Evolutionary conservation across 2,888 invertebrate genomes (phyloP), one percentile per base, ranked within the genome.

Genomic region (Drosophila silvestris): DNA sequence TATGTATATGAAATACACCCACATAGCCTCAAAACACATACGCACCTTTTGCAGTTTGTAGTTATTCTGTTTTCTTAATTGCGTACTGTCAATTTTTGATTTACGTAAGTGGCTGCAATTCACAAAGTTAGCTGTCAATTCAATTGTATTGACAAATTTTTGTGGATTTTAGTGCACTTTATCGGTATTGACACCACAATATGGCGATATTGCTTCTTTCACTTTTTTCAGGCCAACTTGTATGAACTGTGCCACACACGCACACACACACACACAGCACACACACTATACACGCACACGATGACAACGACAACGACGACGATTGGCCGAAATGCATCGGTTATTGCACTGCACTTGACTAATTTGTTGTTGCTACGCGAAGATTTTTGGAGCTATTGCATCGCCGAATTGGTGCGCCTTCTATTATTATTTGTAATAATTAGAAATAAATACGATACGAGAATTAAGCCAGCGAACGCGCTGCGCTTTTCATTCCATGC

Each of bases 121-220:
- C 1, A 30, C 39, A 33, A 37, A 28, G 69, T 52, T 30, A 16
- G 57, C 44, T 53, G 35, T 10, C 33, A 33, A 78, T 74, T 67
- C 28, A 37, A 32, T 54, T 60, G 47, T 44, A 44, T 57, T 44
- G 37, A 56, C 41, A 52, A 41, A 61, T 51, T 58, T 57, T 41
- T 57, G 39, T 57, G 32, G 60, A 74, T 50, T 79, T 74, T 50
- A 78, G 63, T 90, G 84, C 89, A 89, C 81, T 88, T 76, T 78
- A 47, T 76, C 56, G 62, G 58, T 51, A 80, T 81, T 83, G 69
- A 83, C 71, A 89, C 72, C 86, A 83, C 85, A 85, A 89, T 85
- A 89, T 90, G 87, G 89, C 89, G 83, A 79, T 82, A 80, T 82
- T 75, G 76, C 83, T 82, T 80, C 80, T 82, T 81, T 81, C 81